These are phyloP conservation scores for Dryobotodes eremita DNA, from an alignment of 2,888 invertebrate species.

Conservation along the genomic window DNA sequence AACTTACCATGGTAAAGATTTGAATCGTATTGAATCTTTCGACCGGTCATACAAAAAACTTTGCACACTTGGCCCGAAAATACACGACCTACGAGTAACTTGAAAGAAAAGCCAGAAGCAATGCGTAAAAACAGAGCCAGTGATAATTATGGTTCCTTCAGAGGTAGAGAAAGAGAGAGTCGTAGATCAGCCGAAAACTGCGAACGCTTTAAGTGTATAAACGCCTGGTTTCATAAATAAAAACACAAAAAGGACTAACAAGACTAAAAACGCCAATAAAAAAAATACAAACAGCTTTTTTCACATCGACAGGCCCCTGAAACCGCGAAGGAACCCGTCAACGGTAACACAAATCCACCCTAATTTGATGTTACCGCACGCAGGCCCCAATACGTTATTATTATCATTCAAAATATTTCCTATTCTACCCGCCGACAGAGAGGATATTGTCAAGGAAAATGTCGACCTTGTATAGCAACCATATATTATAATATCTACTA, in stretches of 20 bases:
- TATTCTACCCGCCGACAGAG: conserved; percentile 71
- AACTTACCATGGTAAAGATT: not conserved
- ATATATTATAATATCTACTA: conserved; percentile 16
- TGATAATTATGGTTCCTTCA: not conserved
- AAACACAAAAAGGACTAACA: not conserved
- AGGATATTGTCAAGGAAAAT: conserved; percentile 67
- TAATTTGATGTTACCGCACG: conserved; percentile 83
- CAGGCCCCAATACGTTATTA: conserved; percentile 80
- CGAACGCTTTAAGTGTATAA: not conserved
- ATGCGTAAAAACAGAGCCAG: not conserved
- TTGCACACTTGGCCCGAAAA: too few species aligned
- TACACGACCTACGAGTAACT: too few species aligned
- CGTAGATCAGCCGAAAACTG: not conserved
- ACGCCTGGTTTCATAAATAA: not conserved
- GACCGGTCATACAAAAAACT: too few species aligned
- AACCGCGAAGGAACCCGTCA: conserved; percentile 72
- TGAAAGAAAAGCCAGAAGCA: not conserved
- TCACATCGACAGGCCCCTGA: conserved; percentile 65
- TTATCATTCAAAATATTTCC: conserved; percentile 76
- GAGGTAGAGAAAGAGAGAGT: not conserved
- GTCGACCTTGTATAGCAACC: conserved; percentile 21
- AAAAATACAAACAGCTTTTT: conserved; percentile 16
- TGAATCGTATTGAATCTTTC: too few species aligned
- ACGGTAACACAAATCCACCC: conserved; percentile 77
- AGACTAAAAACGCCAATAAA: not conserved